Base-by-base conservation (phyloP, 35 echinoderm and acorn worm species). In the Patiria miniata region DNA sequence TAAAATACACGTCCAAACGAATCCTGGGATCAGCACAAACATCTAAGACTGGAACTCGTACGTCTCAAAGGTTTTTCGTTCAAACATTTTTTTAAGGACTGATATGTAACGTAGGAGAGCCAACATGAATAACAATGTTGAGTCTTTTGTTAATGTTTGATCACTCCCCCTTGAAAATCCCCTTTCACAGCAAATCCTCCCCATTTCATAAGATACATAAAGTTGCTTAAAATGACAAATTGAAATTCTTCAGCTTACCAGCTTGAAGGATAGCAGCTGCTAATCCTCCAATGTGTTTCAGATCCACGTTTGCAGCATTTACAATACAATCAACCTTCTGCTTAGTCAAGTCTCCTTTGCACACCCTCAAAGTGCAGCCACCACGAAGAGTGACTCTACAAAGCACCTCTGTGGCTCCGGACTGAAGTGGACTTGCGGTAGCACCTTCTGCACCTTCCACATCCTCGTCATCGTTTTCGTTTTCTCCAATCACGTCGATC, bases 331-430 rank as follows among this genome's bases (percentile, higher is more conserved):
- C 87, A 2, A 82, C 79, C 6, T 37, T 53, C 57, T 80, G 58
- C 50, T 89, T 77, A 5, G 87, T 89, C 78, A 89, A 39, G 47
- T 89, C 87, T 21, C 51, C 87, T 59, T 89, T 89, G 29, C 87
- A 79, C 21, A 89, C 87, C 2, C 61, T n/a, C 7, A 89, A 36
- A 5, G 38, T n/a, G 39, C 53, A 37, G 6, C 87, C 78, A 29
- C 58, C 37, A 18, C 4, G 7, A 39, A 51, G 19, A 10, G 52
- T 82, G 5, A 61, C 4, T 37, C 38, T 32, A 33, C 69, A 79
- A 0, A 88, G 28, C 12, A 47, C 42, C 42, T 47, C 42, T 4
- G 42, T 47, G 42, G 42, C 12, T 47, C 42, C 42, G 4, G 42
- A n/a, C n/a, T n/a, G 42, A 47, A 12, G 12, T 17, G 6, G 39